phyloP scores from a whole-genome alignment of 2,888 invertebrate species.

The Agrochola circellaris region DNA sequence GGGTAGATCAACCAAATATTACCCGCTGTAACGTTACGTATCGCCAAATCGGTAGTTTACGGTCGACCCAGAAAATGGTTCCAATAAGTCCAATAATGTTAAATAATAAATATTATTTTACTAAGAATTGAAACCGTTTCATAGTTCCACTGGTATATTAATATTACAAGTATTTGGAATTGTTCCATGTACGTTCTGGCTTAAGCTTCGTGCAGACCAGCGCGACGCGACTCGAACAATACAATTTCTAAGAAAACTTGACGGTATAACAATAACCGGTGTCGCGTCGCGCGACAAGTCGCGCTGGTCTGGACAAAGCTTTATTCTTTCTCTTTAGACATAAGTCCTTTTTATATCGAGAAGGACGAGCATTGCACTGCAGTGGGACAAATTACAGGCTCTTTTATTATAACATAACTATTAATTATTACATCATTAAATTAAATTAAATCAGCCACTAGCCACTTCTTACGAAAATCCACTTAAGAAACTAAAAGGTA shows the following conservation, averaged over 20 bases:
- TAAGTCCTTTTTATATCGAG: background rate
- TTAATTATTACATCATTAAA: too few species aligned
- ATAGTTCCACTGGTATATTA: conserved; percentile 10
- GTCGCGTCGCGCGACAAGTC: too few species aligned
- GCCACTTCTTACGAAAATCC: background rate
- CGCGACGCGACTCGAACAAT: too few species aligned
- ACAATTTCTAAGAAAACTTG: too few species aligned
- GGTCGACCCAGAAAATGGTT: conserved; percentile 12
- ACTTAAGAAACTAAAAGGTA: background rate
- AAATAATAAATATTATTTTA: conserved; percentile 17
- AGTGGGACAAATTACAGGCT: background rate
- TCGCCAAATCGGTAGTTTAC: conserved; percentile 3
- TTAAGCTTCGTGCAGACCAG: too few species aligned
- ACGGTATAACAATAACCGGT: too few species aligned
- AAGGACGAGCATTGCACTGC: background rate
- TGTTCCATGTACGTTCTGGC: background rate
- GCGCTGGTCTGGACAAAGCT: too few species aligned
- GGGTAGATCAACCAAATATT: too few species aligned
- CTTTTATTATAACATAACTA: too few species aligned
- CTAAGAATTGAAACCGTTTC: conserved; percentile 29
- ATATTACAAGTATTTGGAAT: conserved; percentile 9
- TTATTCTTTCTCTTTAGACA: too few species aligned
- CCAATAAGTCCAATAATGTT: conserved; percentile 11
- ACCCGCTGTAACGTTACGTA: too few species aligned
- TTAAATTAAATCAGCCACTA: background rate